Evolutionary conservation across 2,113 vertebrate genomes (phyloP), one percentile per base, ranked within the genome.

Genomic region (Caracal caracal): DNA sequence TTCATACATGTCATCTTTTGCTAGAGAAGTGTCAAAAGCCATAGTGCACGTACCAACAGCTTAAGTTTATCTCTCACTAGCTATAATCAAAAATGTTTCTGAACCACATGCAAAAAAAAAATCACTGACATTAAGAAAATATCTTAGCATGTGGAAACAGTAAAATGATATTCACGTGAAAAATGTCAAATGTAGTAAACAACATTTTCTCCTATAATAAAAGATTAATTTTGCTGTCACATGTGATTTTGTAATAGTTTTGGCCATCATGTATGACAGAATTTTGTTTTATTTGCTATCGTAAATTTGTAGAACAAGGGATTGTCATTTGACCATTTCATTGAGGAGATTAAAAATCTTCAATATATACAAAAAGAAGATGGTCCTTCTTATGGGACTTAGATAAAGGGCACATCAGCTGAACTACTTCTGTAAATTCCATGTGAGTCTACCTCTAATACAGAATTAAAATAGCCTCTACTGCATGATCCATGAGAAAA

Each of bases 211-310:
- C 37, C 13, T 68, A 1, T 75, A 87, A 94, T 43, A 70, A 83
- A 92, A 92, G 76, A 65, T 75, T 75, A 92, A 80, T 19, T 70
- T 96, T 68, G 68, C 56, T 75, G n/a, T 94, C 79, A 82, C 19
- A 73, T 71, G 40, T 10, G n/a, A 66, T 82, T 93, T 91, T 78
- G 24, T 53, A 66, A 51, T 78, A 49, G 53, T 28, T 95, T 91
- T 37, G 43, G 2, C 37, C 24, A 86, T 49, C 47, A 5, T 19
- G 12, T 40, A n/a, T 33, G 26, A 43, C 22, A 59, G 49, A 35
- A 85, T 49, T 66, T 88, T 37, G 63, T 84, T 84, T 65, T 76
- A 40, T 80, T 53, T 87, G 28, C 35, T 70, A 3, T 88, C 35
- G 9, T 84, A 35, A 37, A 65, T 76, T 43, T 82, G 56, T 76